Base-by-base conservation (phyloP, 2,888 invertebrate species). In the Dryobota labecula region DNA sequence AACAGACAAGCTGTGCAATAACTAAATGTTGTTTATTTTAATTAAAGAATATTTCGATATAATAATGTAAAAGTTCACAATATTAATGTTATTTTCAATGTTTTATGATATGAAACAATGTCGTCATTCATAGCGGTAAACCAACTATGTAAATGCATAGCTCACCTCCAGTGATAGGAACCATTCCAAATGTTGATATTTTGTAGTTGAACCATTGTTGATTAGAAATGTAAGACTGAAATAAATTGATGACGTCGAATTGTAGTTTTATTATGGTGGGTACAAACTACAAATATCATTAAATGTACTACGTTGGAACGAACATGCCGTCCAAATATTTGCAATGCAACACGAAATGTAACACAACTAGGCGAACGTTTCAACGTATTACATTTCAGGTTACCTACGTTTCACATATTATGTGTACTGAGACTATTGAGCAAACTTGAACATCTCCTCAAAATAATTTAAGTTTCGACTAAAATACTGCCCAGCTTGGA, bases 211-310 rank as follows among this genome's bases (percentile, higher is more conserved):
- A 90, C 79, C 87, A 88, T 90, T 92, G 93, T 94, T 93, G 92
- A 91, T 91, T 94, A 94, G 93, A 92, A 91, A 86, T 91, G 87
- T 95, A 94, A 95, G 95, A 95, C 94, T 95, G 95, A 95, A 93
- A 90, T 92, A 94, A 92, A 93, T 85, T 84, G 86, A 84, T 81
- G 84, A 84, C 70, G 73, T 70, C 73, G 51, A 64, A 15, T 15
- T 36, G 11, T n/a, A 4, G 54, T 82, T 76, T 84, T 54, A 80
- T 72, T 61, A n/a, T 27, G 6, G 3, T 27, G 5, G 2, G 5
- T 43, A 27, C 38, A n/a, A 33, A 36, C 4, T 43, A 27, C 38
- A n/a, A 33, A 36, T 36, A 36, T n/a, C 1, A 27, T 51, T 27
- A 27, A 27, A 27, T 27, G 3, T 13, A 24, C 15, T 53, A 53